Evolutionary conservation across 2,888 invertebrate species (phyloP).

Genomic region (Aricia artaxerxes): DNA sequence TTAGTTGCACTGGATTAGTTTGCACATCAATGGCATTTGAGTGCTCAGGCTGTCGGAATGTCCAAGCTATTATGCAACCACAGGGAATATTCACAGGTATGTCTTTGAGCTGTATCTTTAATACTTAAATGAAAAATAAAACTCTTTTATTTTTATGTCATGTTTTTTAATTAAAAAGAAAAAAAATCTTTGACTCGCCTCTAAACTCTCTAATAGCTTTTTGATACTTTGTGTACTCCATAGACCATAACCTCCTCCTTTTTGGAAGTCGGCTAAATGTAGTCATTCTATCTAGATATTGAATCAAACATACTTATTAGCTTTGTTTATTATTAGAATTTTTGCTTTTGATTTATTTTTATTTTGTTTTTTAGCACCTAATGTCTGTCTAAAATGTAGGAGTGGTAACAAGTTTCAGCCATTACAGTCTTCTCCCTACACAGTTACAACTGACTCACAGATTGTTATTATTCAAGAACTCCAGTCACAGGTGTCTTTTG

Average conservation of each 20-base stretch:
- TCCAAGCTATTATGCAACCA: conserved; percentile 84
- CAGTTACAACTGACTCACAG: conserved; percentile 89
- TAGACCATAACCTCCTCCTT: too few relatives aligned
- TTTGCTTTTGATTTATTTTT: not conserved
- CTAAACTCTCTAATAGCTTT: not conserved
- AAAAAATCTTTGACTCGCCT: too few relatives aligned
- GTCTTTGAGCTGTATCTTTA: not conserved
- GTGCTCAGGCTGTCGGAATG: conserved; percentile 84
- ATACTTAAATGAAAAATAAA: not conserved
- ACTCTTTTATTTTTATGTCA: not conserved
- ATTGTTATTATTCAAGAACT: conserved; percentile 91
- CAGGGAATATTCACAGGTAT: conserved; percentile 75
- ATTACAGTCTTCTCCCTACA: conserved; percentile 83
- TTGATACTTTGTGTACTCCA: not conserved
- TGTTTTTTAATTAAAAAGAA: not conserved
- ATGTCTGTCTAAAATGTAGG: conserved; percentile 81
- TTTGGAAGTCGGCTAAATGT: too few relatives aligned
- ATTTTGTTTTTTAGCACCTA: conserved; percentile 61
- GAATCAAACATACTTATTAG: not conserved
- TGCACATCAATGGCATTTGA: conserved; percentile 89
- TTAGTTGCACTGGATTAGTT: conserved; percentile 86
- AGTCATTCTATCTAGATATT: not conserved
- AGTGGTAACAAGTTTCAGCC: conserved; percentile 83
- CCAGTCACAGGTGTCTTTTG: conserved; percentile 81
- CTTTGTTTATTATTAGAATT: not conserved